These are phyloP conservation scores for Phenganax subtilis DNA, from an alignment of 92 coral and sea anemone species.

Conservation along the genomic window DNA sequence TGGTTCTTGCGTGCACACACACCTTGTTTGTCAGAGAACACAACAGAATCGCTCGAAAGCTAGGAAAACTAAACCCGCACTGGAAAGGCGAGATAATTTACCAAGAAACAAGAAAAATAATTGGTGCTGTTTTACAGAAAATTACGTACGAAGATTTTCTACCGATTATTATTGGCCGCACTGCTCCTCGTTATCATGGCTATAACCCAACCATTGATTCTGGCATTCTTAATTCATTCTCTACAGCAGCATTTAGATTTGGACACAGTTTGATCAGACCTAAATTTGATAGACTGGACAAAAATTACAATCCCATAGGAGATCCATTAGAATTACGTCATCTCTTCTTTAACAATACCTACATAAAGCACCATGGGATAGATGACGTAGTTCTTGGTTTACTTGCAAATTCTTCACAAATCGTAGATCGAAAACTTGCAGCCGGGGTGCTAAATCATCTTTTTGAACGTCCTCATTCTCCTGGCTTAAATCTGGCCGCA, in stretches of 20 bases:
- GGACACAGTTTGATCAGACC: conserved; percentile 29
- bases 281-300: conserved; percentile 14
- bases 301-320: conserved; percentile 7
- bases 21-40: conserved; percentile 30
- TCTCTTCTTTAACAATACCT: conserved; percentile 33
- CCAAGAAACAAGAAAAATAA: conserved; percentile 16
- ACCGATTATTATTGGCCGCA: conserved; percentile 34
- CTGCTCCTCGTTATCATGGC: conserved; percentile 24
- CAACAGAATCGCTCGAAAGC: not conserved
- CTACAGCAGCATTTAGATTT: conserved; percentile 24
- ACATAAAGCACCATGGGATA: conserved; percentile 38
- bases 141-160: conserved; percentile 19
- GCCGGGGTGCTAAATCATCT: conserved; percentile 4
- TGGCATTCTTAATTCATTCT: conserved; percentile 5
- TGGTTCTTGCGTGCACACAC: conserved; percentile 6
- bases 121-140: conserved; percentile 19
- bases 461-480: conserved; percentile 17
- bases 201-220: conserved; percentile 17
- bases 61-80: conserved; percentile 6
- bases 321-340: conserved; percentile 9
- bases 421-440: conserved; percentile 37
- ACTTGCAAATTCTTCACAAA: conserved; percentile 39
- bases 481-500: conserved; percentile 11
- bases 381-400: conserved; percentile 47
- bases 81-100: conserved; percentile 25